Percentiles rank a stretch among this genome's conserved stretches.
Conservation (phyloP, 2,113 vertebrate genomes). For the Syngnathoides biaculeatus region DNA sequence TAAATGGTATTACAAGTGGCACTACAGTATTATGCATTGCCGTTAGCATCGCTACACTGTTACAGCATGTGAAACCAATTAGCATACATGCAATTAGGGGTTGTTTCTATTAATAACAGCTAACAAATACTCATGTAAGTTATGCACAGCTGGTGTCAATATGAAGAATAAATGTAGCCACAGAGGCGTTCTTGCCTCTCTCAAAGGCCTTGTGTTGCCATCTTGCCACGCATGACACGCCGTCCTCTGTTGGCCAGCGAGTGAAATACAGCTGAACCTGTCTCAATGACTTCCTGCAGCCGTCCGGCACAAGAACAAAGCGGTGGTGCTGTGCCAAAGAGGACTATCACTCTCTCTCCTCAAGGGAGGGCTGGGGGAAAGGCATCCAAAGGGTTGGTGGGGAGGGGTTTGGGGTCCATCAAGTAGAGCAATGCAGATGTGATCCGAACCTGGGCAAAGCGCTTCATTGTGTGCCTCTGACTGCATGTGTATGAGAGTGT, state of each 20-base stretch:
- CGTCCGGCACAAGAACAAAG: constrained; percentile 66
- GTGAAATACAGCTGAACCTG: constrained; percentile 60
- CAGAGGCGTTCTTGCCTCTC: constrained; percentile 1
- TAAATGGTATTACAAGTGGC: constrained; percentile 59
- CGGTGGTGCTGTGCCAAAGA: constrained; percentile 54
- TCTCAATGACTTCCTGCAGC: constrained; percentile 25
- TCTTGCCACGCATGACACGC: constrained; percentile 18
- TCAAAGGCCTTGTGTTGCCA: constrained; percentile 4
- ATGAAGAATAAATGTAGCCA: constrained; percentile 17
- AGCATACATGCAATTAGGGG: constrained; percentile 46
- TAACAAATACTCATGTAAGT: constrained; percentile 31
- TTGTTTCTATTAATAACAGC: constrained; percentile 43
- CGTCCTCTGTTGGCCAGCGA: constrained; percentile 64
- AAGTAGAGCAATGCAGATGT: constrained; percentile 48
- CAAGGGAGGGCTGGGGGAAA: constrained; percentile 15
- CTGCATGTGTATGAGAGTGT: constrained; percentile 1
- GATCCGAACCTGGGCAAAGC: constrained; percentile 35
- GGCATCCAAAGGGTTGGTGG: constrained; percentile 12
- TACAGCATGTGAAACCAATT: constrained; percentile 47
- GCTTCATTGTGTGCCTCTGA: constrained; percentile 16
- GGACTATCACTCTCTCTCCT: constrained; percentile 34
- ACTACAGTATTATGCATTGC: constrained; percentile 40
- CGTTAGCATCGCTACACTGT: constrained; percentile 18
- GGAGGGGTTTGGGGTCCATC: constrained; percentile 19
- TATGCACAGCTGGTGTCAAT: constrained; percentile 32